Conservation (phyloP, 2,888 invertebrate genomes). For the Agrotis exclamationis region DNA sequence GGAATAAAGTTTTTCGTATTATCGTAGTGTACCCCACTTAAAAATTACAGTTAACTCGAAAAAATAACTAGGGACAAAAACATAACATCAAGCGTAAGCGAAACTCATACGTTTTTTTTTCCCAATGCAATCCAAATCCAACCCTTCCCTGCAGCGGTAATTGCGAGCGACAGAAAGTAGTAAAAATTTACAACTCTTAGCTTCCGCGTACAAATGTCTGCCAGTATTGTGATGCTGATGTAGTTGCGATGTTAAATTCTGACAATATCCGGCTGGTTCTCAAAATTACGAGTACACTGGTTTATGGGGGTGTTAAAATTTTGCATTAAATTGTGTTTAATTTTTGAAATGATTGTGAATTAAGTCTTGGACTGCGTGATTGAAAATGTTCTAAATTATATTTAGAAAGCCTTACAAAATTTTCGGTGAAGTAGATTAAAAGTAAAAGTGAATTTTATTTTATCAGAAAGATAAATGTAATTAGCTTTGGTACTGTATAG, state of each 20-base stretch:
- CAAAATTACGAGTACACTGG: slow-evolving; percentile 69
- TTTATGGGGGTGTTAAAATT: slow-evolving; percentile 58
- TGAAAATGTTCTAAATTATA: neutral
- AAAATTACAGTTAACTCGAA: too few relatives aligned
- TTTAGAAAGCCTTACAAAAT: neutral
- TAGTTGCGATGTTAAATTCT: slow-evolving; percentile 76
- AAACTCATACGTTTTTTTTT: slow-evolving; percentile 56
- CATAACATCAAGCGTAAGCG: slow-evolving; percentile 30
- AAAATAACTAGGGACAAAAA: slow-evolving; percentile 15
- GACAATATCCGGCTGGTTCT: slow-evolving; percentile 75
- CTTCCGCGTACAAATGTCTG: slow-evolving; percentile 82
- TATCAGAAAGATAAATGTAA: too few relatives aligned
- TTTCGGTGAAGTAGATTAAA: too few relatives aligned
- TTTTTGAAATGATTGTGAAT: neutral
- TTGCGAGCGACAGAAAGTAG: slow-evolving; percentile 80
- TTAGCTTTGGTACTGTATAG: too few relatives aligned
- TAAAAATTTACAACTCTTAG: slow-evolving; percentile 88
- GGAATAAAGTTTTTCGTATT: too few relatives aligned
- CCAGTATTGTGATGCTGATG: slow-evolving; percentile 86
- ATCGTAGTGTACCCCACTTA: too few relatives aligned
- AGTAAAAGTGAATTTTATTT: neutral
- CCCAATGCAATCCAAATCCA: slow-evolving; percentile 69
- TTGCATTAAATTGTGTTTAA: slow-evolving; percentile 18
- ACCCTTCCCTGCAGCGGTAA: slow-evolving; percentile 79
- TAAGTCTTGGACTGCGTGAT: neutral